Conservation (phyloP, 2,113 vertebrate species). For the Thermophis baileyi region DNA sequence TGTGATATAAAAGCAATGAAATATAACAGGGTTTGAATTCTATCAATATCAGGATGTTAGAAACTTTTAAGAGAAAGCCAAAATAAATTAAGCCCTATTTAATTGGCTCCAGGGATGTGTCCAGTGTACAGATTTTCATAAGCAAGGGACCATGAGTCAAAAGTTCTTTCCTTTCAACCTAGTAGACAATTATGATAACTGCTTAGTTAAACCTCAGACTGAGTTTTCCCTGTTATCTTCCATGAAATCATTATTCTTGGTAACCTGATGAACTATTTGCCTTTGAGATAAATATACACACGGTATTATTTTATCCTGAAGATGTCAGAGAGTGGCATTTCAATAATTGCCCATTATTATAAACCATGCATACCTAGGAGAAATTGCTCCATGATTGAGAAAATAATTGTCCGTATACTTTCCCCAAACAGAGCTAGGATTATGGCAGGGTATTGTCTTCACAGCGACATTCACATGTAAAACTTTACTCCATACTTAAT, state of each 20-base stretch:
- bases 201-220: not conserved
- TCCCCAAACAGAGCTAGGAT: not conserved
- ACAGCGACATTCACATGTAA: conserved; percentile 27
- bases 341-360: conserved; percentile 26
- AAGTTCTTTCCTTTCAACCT: not conserved
- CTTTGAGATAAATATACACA: conserved; percentile 14
- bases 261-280: not conserved
- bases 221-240: not conserved
- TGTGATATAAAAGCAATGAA: not conserved
- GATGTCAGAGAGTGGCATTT: conserved; percentile 9
- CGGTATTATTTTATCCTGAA: conserved; percentile 7
- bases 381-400: conserved; percentile 36
- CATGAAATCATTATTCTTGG: not conserved
- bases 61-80: not conserved
- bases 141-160: not conserved
- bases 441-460: conserved; percentile 31
- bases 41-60: not conserved
- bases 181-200: not conserved
- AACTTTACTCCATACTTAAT: conserved; percentile 32
- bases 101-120: not conserved
- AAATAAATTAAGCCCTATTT: not conserved
- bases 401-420: conserved; percentile 24
- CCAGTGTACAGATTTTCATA: not conserved
- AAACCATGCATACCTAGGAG: conserved; percentile 33
- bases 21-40: not conserved